Conservation (phyloP, 1,140 invertebrate genomes). For the Conus betulinus region DNA sequence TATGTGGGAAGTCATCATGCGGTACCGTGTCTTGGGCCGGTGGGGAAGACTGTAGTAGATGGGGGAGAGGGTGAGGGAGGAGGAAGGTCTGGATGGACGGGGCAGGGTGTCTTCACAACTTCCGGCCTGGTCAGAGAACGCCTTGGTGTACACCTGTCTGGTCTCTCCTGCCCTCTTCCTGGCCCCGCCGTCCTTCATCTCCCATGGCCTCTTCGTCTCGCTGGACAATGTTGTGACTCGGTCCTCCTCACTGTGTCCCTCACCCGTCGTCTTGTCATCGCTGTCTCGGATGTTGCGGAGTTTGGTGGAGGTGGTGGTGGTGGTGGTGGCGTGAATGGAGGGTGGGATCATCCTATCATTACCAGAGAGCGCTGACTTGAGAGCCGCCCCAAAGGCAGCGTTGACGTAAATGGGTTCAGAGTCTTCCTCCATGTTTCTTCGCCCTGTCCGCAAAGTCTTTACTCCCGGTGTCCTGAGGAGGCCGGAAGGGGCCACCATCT, state of each 20-base stretch:
- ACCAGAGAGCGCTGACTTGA: slow-evolving; percentile 28
- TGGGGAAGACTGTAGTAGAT: slow-evolving; percentile 40
- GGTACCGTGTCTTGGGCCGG: slow-evolving; percentile 52
- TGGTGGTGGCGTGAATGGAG: slow-evolving; percentile 24
- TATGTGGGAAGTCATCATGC: slow-evolving; percentile 45
- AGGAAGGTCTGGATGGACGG: slow-evolving; percentile 23
- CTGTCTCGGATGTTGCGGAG: not conserved
- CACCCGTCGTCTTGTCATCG: not conserved
- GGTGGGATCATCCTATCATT: slow-evolving; percentile 34
- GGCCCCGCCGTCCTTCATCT: not conserved
- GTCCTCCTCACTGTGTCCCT: not conserved
- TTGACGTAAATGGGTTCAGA: slow-evolving; percentile 37
- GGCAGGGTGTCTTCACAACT: not conserved
- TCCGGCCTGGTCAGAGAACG: not conserved
- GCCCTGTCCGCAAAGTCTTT: slow-evolving; percentile 26
- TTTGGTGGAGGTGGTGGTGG: not conserved
- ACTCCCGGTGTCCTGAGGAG: slow-evolving; percentile 42
- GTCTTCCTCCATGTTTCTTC: not conserved
- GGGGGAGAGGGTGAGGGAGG: not conserved
- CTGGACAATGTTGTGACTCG: too few relatives aligned
- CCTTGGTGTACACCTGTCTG: not conserved
- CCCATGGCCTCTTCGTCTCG: too few relatives aligned
- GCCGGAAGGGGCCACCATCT: not conserved
- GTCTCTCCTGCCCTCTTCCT: not conserved
- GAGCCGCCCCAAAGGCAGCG: slow-evolving; percentile 15